These are phyloP conservation scores for Pedicia rivosa DNA, from an alignment of 2,888 invertebrate species.

Conservation along the genomic window DNA sequence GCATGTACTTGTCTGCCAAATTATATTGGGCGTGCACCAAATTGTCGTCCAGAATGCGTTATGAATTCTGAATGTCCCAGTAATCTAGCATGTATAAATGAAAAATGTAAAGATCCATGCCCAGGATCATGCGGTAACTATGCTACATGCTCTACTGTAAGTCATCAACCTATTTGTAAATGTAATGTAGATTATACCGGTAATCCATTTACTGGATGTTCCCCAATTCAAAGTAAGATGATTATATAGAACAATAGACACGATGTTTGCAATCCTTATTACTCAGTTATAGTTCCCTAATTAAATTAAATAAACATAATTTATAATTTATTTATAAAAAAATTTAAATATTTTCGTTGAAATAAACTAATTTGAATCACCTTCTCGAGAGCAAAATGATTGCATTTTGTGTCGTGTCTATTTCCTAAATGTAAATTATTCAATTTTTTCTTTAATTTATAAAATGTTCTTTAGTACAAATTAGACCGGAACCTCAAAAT, in stretches of 20 bases:
- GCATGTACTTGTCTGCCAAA: slow-evolving; percentile 66
- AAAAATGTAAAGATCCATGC: slow-evolving; percentile 70
- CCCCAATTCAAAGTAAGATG: slow-evolving; percentile 36
- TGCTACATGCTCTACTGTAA: slow-evolving; percentile 62
- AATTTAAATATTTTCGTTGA: no score
- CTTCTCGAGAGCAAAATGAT: no score
- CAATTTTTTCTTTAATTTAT: no score
- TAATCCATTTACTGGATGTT: slow-evolving; percentile 68
- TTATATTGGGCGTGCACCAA: slow-evolving; percentile 69
- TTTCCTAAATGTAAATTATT: background rate
- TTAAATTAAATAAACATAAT: no score
- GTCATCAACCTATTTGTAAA: slow-evolving; percentile 70
- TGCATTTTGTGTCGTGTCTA: no score
- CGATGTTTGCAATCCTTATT: no score
- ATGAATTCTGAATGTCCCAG: slow-evolving; percentile 73
- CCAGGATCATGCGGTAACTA: slow-evolving; percentile 69
- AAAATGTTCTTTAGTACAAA: slow-evolving; percentile 26
- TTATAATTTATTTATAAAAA: no score
- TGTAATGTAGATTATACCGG: slow-evolving; percentile 67
- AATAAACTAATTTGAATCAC: no score
- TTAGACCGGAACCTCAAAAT: slow-evolving; percentile 43
- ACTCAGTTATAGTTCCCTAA: no score
- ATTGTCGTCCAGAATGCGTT: slow-evolving; percentile 74
- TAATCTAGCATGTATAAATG: slow-evolving; percentile 66
- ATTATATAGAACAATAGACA: no score